A percentile compares a stretch with the other conserved stretches of the same genome.
phyloP scores from a whole-genome alignment of 2,113 vertebrate genomes.

The Nannospalax galili region DNA sequence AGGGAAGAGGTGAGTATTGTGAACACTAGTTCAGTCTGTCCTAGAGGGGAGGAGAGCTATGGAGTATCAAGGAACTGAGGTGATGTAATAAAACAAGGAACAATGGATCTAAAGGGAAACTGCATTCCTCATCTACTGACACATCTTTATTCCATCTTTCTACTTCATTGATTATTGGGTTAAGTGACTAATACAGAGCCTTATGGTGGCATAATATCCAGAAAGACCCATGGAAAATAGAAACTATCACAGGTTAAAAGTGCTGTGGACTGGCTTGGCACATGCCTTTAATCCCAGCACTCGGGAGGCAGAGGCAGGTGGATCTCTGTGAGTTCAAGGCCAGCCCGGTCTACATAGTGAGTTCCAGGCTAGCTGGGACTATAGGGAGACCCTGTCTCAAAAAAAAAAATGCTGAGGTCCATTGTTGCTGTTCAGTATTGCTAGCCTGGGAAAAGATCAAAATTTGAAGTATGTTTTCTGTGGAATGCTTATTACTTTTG shows the following conservation, averaged over 20 bases:
- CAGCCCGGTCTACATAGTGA: no score
- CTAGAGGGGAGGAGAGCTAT: not conserved
- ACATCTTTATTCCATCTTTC: not conserved
- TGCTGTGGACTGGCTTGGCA: not conserved
- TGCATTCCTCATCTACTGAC: not conserved
- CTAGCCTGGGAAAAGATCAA: not conserved
- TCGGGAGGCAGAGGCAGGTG: no score
- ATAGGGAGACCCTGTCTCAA: no score
- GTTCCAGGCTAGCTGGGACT: no score
- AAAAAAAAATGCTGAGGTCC: no score
- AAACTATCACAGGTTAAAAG: not conserved
- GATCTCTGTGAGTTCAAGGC: no score
- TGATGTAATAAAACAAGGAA: slow-evolving; percentile 7
- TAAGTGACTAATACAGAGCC: not conserved
- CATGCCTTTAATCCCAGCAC: no score
- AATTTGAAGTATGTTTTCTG: not conserved
- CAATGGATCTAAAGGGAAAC: not conserved
- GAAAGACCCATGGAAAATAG: not conserved
- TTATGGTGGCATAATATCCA: not conserved
- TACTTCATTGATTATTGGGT: slow-evolving; percentile 11
- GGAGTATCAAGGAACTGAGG: not conserved
- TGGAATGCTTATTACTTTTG: not conserved
- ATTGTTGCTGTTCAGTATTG: not conserved
- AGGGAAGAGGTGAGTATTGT: not conserved
- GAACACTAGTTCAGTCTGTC: not conserved